These are phyloP conservation scores for Crematogaster levior DNA, from an alignment of 2,888 invertebrate species.

Conservation along the genomic window DNA sequence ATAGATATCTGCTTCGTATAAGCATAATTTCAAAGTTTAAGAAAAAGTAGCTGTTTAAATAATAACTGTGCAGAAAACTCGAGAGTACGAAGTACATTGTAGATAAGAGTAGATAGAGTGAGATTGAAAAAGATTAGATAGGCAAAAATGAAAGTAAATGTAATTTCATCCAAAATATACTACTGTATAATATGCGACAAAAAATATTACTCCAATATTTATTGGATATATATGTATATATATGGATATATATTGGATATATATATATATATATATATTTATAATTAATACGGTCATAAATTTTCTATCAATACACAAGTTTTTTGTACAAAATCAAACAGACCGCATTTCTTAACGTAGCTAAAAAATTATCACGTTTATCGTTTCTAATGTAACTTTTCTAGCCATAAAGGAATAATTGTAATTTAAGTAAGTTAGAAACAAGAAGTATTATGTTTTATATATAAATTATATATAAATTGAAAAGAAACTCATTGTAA, in stretches of 20 bases:
- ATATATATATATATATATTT: constrained; percentile 17
- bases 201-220: background rate
- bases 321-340: background rate
- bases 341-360: background rate
- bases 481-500: background rate
- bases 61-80: background rate
- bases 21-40: background rate
- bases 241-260: too few species aligned
- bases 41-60: constrained; percentile 4
- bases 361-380: background rate
- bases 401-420: background rate
- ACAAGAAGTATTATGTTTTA: background rate
- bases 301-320: background rate
- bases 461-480: background rate
- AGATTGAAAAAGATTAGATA: constrained; percentile 1
- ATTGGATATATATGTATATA: too few species aligned
- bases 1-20: background rate
- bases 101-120: constrained; percentile 35
- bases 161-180: constrained; percentile 4
- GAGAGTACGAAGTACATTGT: constrained; percentile 7
- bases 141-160: constrained; percentile 4
- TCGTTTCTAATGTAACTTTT: background rate
- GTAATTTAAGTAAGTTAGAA: background rate
- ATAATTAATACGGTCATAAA: background rate
- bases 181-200: background rate